These are phyloP conservation scores for Meles meles DNA, from an alignment of 2,113 vertebrate species.

Conservation along the genomic window DNA sequence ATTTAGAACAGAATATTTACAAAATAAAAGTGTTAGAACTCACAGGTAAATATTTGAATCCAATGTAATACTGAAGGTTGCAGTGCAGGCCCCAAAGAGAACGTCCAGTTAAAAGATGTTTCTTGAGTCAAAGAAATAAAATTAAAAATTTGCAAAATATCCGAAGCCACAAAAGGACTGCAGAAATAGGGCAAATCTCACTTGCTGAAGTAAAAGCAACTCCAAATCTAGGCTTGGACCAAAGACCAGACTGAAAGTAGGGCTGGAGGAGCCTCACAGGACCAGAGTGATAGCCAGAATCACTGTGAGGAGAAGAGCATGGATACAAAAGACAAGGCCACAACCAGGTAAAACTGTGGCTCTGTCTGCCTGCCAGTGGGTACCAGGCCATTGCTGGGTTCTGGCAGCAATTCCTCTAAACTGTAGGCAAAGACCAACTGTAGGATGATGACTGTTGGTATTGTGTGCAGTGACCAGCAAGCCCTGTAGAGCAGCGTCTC, in stretches of 20 bases:
- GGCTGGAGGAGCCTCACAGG: not conserved
- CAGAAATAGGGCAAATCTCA: conserved; percentile 30
- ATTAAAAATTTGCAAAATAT: not conserved
- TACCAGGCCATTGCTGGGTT: not conserved
- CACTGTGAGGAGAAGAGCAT: not conserved
- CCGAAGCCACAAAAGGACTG: not conserved
- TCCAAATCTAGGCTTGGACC: not conserved
- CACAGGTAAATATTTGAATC: conserved; percentile 45
- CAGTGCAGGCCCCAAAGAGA: not conserved
- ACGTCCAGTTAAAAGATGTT: not conserved
- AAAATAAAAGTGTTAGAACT: conserved; percentile 44
- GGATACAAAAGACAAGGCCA: conserved; percentile 44
- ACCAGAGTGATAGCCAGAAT: not conserved
- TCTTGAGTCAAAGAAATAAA: conserved; percentile 31
- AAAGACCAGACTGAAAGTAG: conserved; percentile 40
- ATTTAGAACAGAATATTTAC: conserved; percentile 7
- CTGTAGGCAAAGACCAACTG: conserved; percentile 62
- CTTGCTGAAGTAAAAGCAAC: conserved; percentile 28
- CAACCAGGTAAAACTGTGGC: conserved; percentile 45
- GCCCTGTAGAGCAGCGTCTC: conserved; percentile 75
- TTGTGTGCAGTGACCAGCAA: conserved; percentile 77
- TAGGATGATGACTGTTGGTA: conserved; percentile 54
- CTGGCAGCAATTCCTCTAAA: conserved; percentile 64
- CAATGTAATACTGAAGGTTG: conserved; percentile 36
- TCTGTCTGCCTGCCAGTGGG: conserved; percentile 32